A percentile compares a stretch with the other conserved stretches of the same genome.
phyloP scores from a whole-genome alignment of 2,888 invertebrate genomes.

The Trisateles emortualis region DNA sequence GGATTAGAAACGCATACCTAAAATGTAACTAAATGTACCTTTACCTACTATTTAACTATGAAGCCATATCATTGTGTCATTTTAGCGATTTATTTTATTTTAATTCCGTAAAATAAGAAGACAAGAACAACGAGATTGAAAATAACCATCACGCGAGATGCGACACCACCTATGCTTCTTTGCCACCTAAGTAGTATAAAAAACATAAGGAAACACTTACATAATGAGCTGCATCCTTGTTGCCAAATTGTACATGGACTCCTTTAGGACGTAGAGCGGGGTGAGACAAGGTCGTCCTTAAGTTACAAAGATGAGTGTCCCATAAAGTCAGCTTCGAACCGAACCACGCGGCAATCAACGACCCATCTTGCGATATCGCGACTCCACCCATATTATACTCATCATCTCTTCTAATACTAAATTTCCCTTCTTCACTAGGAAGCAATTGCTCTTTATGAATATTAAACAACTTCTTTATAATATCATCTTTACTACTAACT shows the following conservation, averaged over 20 bases:
- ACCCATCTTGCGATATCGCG: constrained; percentile 80
- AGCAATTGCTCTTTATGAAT: constrained; percentile 67
- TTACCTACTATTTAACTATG: too few relatives aligned
- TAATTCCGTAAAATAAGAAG: too few relatives aligned
- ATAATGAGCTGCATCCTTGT: constrained; percentile 79
- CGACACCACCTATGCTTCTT: too few relatives aligned
- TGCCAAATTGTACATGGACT: constrained; percentile 75
- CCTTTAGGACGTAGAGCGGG: constrained; percentile 79
- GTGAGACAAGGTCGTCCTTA: constrained; percentile 76
- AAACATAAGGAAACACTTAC: constrained; percentile 63
- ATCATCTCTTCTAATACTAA: constrained; percentile 51
- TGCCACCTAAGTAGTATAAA: too few relatives aligned
- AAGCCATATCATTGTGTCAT: too few relatives aligned
- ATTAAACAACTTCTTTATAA: constrained; percentile 67
- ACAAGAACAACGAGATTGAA: too few relatives aligned
- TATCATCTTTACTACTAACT: constrained; percentile 52
- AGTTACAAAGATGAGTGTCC: constrained; percentile 76
- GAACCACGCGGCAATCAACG: constrained; percentile 84
- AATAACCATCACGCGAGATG: too few relatives aligned
- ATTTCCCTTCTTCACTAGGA: constrained; percentile 43
- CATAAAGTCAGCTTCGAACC: constrained; percentile 79
- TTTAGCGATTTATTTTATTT: too few relatives aligned
- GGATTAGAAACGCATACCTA: too few relatives aligned
- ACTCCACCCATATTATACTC: constrained; percentile 76
- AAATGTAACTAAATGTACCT: too few relatives aligned